Conservation (phyloP, 2,888 invertebrate species). For the Aproaerema taeniolella region DNA sequence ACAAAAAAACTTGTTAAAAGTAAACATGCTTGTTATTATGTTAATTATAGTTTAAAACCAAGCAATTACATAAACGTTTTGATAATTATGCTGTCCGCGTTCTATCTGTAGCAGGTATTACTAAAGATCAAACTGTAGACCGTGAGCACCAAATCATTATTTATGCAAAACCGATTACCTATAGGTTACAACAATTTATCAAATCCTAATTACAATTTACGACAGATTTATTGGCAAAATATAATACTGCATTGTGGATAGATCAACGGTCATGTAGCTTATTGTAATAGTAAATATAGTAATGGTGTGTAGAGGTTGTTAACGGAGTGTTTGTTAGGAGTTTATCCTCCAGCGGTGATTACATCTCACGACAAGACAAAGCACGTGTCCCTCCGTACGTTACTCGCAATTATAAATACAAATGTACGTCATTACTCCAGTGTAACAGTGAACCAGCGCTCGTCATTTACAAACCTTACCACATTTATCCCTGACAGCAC, state of each 20-base stretch:
- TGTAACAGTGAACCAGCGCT: not conserved
- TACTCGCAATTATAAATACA: slow-evolving; percentile 16
- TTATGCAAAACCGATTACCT: too few relatives aligned
- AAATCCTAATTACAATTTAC: not conserved
- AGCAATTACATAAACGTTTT: too few relatives aligned
- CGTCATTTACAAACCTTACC: not conserved
- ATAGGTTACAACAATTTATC: not conserved
- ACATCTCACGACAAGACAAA: slow-evolving; percentile 17
- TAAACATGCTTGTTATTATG: too few relatives aligned
- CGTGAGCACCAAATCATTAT: too few relatives aligned
- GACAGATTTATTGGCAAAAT: slow-evolving; percentile 3
- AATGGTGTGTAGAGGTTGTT: slow-evolving; percentile 13
- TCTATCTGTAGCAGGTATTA: too few relatives aligned
- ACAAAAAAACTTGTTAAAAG: too few relatives aligned
- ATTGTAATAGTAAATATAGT: not conserved
- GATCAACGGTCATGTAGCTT: slow-evolving; percentile 1
- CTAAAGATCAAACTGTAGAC: too few relatives aligned
- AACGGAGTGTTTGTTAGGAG: too few relatives aligned
- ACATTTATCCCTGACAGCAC: slow-evolving; percentile 7
- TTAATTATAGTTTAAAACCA: too few relatives aligned
- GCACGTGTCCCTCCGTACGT: slow-evolving; percentile 17
- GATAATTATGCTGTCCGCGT: too few relatives aligned
- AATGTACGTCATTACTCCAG: slow-evolving; percentile 13
- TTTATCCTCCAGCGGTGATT: slow-evolving; percentile 17
- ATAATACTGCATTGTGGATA: slow-evolving; percentile 1